Evolutionary conservation across 2,113 vertebrate genomes (phyloP), one percentile per base, ranked within the genome.

Genomic region (Pteronura brasiliensis): DNA sequence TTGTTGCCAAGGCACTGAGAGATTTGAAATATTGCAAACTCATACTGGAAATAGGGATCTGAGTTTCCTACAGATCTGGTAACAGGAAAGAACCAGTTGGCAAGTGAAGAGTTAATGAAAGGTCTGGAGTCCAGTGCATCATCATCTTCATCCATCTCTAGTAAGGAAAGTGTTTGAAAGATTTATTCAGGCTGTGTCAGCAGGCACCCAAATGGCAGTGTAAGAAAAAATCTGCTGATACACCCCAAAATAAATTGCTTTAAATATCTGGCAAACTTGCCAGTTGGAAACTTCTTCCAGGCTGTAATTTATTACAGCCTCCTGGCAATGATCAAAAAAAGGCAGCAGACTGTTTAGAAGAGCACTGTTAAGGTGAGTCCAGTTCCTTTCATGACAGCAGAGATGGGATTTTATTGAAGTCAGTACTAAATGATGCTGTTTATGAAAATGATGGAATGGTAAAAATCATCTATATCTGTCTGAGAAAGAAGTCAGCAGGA

Each of bases 241-340:
- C 92, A 94, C 96, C 96, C 96, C 96, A 95, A 97, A 97, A 96
- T 98, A 96, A 97, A 96, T 96, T 97, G 94, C 97, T 98, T 96
- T 98, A 97, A 98, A 98, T 97, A 98, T 98, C 97, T 97, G 95
- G 96, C 95, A 96, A 97, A 97, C 82, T 97, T 96, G 96, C 92
- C 96, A 96, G 92, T 97, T 98, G 97, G 82, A 96, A 96, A 96
- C 90, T 93, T 97, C 96, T 96, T 97, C 90, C 81, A 97, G 96
- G 77, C 83, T 96, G 31, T 96, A 98, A 97, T 97, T 97, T 96
- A 97, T 98, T 95, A 97, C 39, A 96, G 87, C 34, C 88, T 98
- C 95, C 81, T 90, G 76, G 74, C 95, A 95, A 84, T 87, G 97
- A 95, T 96, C 3, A 36, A 72, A 63, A 85, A 93, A 87, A 49